phyloP scores from a whole-genome alignment of 1,140 invertebrate genomes.

The Leucophenga varia region DNA sequence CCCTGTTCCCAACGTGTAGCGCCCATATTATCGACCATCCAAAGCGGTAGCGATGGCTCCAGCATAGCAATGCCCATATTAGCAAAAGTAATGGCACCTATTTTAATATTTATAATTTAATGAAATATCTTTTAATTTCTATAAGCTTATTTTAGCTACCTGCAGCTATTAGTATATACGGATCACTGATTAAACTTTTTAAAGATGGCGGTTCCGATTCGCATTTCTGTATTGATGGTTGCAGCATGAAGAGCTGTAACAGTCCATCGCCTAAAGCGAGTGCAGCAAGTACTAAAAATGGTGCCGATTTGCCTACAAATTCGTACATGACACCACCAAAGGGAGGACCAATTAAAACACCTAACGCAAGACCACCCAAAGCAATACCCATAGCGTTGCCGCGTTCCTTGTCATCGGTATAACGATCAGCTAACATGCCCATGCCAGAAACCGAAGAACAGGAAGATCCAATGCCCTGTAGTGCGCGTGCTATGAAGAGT shows the following conservation, averaged over 20 bases:
- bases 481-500: slow-evolving; percentile 86
- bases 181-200: slow-evolving; percentile 86
- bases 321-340: slow-evolving; percentile 98
- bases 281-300: slow-evolving; percentile 90
- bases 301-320: slow-evolving; percentile 95
- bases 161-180: slow-evolving; percentile 85
- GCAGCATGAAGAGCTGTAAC: slow-evolving; percentile 90
- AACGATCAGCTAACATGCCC: slow-evolving; percentile 96
- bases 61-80: slow-evolving; percentile 99
- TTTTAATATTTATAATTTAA: neutral
- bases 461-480: slow-evolving; percentile 96
- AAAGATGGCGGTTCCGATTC: slow-evolving; percentile 92
- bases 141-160: slow-evolving; percentile 37
- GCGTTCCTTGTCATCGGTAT: slow-evolving; percentile 91
- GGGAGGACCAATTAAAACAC: slow-evolving; percentile 92
- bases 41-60: slow-evolving; percentile 93
- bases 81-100: slow-evolving; percentile 95
- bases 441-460: slow-evolving; percentile 97
- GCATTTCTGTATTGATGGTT: slow-evolving; percentile 89
- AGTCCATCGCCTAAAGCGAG: slow-evolving; percentile 93
- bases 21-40: slow-evolving; percentile 99
- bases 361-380: slow-evolving; percentile 91
- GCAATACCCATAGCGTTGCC: slow-evolving; percentile 98
- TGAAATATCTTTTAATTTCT: neutral
- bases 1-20: slow-evolving; percentile 89